These are phyloP conservation scores for Helostoma temminkii DNA, from an alignment of 2,797 vertebrate genomes.

Conservation along the genomic window DNA sequence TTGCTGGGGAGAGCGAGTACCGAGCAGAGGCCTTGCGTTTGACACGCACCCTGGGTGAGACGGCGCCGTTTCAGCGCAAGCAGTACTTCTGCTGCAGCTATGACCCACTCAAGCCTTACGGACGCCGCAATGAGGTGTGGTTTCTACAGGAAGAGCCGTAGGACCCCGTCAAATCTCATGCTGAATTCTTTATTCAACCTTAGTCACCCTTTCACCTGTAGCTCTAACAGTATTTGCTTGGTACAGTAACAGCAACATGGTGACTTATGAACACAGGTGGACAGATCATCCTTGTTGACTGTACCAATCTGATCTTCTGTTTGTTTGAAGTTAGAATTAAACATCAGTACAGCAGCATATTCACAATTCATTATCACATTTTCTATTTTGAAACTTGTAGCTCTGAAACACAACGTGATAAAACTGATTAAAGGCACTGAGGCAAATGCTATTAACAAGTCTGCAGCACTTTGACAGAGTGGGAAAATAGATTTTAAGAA, in stretches of 20 bases:
- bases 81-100: constrained; percentile 92
- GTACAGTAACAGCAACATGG: constrained; percentile 39
- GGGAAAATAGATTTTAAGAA: neutral
- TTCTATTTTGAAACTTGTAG: neutral
- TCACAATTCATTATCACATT: neutral
- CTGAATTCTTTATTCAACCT: constrained; percentile 23
- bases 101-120: constrained; percentile 91
- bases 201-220: constrained; percentile 8
- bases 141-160: constrained; percentile 88
- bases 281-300: constrained; percentile 56
- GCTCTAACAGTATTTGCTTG: constrained; percentile 36
- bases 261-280: constrained; percentile 13
- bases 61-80: constrained; percentile 85
- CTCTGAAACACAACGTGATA: neutral
- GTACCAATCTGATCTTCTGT: constrained; percentile 37
- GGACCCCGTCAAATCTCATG: constrained; percentile 4
- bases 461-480: neutral
- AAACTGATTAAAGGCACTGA: neutral
- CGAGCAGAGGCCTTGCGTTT: constrained; percentile 86
- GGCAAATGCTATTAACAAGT: neutral
- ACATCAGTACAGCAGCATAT: neutral
- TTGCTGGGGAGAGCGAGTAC: constrained; percentile 89
- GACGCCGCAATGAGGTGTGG: constrained; percentile 94
- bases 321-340: constrained; percentile 9
- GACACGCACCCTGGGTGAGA: constrained; percentile 86